Evolutionary conservation across 2,888 invertebrate species (phyloP).

Genomic region (Euproctis similis): DNA sequence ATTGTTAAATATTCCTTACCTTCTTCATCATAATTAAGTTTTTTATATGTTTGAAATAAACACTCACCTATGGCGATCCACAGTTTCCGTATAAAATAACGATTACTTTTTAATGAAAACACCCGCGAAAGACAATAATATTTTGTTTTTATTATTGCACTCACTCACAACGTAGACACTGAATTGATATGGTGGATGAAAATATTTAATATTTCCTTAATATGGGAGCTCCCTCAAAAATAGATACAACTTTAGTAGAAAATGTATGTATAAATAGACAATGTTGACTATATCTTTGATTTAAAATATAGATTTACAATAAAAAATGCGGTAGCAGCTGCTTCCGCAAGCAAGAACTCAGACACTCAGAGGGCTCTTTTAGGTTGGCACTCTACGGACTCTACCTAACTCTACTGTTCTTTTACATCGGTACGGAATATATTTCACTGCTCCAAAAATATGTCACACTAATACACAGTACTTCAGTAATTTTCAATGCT

Average conservation of each 20-base stretch:
- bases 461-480: no score
- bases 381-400: no score
- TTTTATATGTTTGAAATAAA: no score
- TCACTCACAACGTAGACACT: no score
- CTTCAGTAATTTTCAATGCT: no score
- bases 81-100: not conserved
- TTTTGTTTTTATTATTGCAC: conserved; percentile 8
- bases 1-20: no score
- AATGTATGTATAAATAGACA: conserved; percentile 33
- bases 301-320: conserved; percentile 28
- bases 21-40: no score
- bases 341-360: conserved; percentile 21
- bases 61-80: not conserved
- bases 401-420: no score
- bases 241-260: conserved; percentile 27
- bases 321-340: conserved; percentile 27
- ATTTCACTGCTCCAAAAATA: not conserved
- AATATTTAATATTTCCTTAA: conserved; percentile 20
- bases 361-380: conserved; percentile 22
- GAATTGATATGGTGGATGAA: conserved; percentile 16
- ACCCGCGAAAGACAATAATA: no score
- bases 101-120: no score
- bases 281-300: conserved; percentile 22
- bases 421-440: not conserved
- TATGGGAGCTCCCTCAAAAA: conserved; percentile 26